phyloP scores from a whole-genome alignment of 1,140 invertebrate genomes.

The Parapsyche elsis region DNA sequence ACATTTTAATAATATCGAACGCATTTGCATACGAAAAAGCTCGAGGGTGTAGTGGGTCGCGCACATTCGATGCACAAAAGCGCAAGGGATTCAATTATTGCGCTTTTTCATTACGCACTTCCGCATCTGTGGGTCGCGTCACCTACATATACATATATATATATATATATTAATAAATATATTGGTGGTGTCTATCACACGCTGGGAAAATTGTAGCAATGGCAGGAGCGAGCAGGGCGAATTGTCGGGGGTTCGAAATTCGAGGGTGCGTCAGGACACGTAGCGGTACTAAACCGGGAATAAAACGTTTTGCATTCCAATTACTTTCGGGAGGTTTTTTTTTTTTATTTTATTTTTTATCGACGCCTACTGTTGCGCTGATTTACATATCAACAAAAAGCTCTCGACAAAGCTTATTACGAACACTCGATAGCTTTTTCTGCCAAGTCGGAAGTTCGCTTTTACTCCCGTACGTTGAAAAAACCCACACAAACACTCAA shows the following conservation, averaged over 20 bases:
- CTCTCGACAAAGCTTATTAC: too few relatives aligned
- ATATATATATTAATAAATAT: not conserved
- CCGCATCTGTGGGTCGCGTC: not conserved
- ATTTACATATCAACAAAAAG: conserved; percentile 4
- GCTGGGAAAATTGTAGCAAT: too few relatives aligned
- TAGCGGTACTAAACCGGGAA: not conserved
- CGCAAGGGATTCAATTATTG: conserved; percentile 19
- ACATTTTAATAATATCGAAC: not conserved
- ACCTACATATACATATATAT: not conserved
- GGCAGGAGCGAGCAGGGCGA: not conserved
- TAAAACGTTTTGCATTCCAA: conserved; percentile 15
- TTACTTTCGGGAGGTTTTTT: conserved; percentile 14
- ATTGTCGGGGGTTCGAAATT: not conserved
- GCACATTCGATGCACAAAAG: not conserved
- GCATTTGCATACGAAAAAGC: not conserved
- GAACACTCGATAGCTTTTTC: not conserved
- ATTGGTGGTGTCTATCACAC: not conserved
- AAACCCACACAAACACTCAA: too few relatives aligned
- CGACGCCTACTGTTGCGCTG: not conserved
- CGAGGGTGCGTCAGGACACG: not conserved
- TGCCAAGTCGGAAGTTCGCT: not conserved
- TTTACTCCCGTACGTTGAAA: not conserved
- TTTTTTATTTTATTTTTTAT: too few relatives aligned
- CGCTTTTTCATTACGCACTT: not conserved
- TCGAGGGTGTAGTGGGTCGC: not conserved